A percentile compares a stretch with the other conserved stretches of the same genome.
These are phyloP conservation scores for Geococcyx californianus DNA, from an alignment of 2,113 vertebrate genomes.

Conservation along the genomic window DNA sequence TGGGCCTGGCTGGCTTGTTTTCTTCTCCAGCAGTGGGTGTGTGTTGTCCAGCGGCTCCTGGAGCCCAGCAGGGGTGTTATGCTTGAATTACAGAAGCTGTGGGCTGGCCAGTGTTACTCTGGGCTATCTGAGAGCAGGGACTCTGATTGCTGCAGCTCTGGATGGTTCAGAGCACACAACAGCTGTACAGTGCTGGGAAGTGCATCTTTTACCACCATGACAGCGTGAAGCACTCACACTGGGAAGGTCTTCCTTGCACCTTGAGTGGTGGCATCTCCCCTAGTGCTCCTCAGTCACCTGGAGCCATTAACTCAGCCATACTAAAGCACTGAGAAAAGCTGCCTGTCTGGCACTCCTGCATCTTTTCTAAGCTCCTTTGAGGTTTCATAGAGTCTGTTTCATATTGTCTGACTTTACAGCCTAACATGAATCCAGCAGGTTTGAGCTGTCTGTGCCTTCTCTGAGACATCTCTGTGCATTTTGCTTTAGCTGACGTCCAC, in stretches of 20 bases:
- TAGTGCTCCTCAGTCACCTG: background rate
- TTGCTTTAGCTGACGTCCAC: background rate
- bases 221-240: rapidly evolving
- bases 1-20: background rate
- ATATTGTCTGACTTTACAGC: background rate
- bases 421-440: background rate
- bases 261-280: background rate
- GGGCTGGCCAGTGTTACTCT: background rate
- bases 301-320: background rate
- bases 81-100: background rate
- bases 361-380: background rate
- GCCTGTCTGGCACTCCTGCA: background rate
- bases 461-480: background rate
- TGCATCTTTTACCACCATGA: background rate
- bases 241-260: background rate
- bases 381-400: background rate
- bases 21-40: background rate
- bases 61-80: background rate
- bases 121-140: background rate
- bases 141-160: background rate
- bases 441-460: background rate
- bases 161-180: background rate
- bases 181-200: background rate
- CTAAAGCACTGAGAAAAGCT: background rate
- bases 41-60: background rate